Conservation (phyloP, 2,113 vertebrate genomes). For the Morone chrysops region DNA sequence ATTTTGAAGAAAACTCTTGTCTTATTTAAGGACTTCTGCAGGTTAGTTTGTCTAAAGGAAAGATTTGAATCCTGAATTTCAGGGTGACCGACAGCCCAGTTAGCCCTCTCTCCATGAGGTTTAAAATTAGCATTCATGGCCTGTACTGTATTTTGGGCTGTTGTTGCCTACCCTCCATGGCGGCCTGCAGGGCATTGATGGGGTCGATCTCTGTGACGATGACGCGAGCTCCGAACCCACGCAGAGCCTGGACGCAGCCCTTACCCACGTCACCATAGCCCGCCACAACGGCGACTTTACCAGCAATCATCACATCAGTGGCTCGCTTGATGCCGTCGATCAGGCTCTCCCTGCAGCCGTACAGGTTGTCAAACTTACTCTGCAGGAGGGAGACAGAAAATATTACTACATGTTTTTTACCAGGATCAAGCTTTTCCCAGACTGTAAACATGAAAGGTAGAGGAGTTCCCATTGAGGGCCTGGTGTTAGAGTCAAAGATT, state of each 20-base stretch:
- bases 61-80: not conserved
- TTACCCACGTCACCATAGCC: constrained; percentile 98
- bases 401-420: not conserved
- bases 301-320: constrained; percentile 98
- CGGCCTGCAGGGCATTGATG: constrained; percentile 96
- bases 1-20: too few relatives aligned
- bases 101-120: not conserved
- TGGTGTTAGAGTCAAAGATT: not conserved
- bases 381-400: constrained; percentile 52
- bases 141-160: not conserved
- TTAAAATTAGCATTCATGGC: not conserved
- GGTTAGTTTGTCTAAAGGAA: not conserved
- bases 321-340: constrained; percentile 98
- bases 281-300: constrained; percentile 96
- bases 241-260: constrained; percentile 95
- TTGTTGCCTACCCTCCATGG: constrained; percentile 91
- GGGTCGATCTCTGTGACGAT: constrained; percentile 97
- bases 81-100: too few relatives aligned
- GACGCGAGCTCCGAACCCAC: constrained; percentile 94
- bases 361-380: constrained; percentile 99
- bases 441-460: not conserved
- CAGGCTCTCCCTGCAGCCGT: constrained; percentile 97
- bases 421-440: not conserved
- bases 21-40: not conserved
- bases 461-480: not conserved